These are phyloP conservation scores for Drosophila takahashii DNA, from an alignment of 1,140 invertebrate genomes.

Conservation along the genomic window DNA sequence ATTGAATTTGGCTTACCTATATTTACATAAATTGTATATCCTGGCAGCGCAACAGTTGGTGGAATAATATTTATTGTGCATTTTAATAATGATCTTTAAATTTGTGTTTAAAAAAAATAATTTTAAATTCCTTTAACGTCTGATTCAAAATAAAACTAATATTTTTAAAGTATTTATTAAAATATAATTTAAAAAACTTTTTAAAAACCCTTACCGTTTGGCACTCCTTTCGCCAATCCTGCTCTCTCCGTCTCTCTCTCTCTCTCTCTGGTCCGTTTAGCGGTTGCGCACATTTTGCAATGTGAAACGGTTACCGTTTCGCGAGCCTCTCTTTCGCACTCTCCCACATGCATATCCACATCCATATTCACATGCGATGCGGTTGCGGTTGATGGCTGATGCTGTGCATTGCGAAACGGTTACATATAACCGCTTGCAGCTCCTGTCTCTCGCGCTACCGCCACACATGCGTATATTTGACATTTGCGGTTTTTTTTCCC, in stretches of 20 bases:
- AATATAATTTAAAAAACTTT: background rate
- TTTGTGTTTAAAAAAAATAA: too few species aligned
- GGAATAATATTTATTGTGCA: too few species aligned
- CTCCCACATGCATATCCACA: background rate
- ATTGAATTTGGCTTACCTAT: background rate
- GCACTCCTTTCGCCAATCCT: background rate
- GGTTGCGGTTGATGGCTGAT: slow-evolving; percentile 42
- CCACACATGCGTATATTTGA: slow-evolving; percentile 18
- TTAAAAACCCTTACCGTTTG: background rate
- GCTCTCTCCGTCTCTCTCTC: slow-evolving; percentile 3
- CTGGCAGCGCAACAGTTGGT: background rate
- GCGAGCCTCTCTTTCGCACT: slow-evolving; percentile 10
- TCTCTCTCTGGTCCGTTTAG: background rate
- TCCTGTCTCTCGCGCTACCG: slow-evolving; percentile 22
- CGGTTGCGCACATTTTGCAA: slow-evolving; percentile 22
- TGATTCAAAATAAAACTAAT: too few species aligned
- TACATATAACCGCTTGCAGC: slow-evolving; percentile 45
- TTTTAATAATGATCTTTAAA: too few species aligned
- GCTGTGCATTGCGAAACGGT: slow-evolving; percentile 62
- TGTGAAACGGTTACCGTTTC: slow-evolving; percentile 16
- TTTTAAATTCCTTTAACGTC: too few species aligned
- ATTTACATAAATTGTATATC: background rate
- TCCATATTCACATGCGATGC: slow-evolving; percentile 14
- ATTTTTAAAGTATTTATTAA: too few species aligned
- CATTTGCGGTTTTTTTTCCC: slow-evolving; percentile 45